These are phyloP conservation scores for Acronicta leporina DNA, from an alignment of 2,888 invertebrate genomes.

Conservation along the genomic window DNA sequence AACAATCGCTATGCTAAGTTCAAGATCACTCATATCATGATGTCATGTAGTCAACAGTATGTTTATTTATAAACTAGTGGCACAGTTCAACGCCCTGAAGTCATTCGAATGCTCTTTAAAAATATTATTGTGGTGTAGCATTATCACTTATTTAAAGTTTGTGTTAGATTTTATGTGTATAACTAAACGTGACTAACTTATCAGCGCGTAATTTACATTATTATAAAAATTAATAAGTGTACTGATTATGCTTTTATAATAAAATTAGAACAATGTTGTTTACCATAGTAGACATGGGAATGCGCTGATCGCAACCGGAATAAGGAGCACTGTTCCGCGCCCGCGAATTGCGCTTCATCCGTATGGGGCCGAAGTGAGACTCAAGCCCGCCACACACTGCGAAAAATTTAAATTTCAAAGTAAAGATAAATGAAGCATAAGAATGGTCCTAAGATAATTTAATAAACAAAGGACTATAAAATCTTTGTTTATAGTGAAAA, in stretches of 20 bases:
- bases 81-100: slow-evolving; percentile 46
- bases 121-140: slow-evolving; percentile 14
- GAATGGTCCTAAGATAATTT: no score
- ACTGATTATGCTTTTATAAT: slow-evolving; percentile 34
- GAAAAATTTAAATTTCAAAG: slow-evolving; percentile 27
- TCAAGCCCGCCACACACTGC: slow-evolving; percentile 35
- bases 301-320: slow-evolving; percentile 13
- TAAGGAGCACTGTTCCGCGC: neutral
- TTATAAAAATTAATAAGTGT: slow-evolving; percentile 34
- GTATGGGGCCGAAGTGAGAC: slow-evolving; percentile 19
- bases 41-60: slow-evolving; percentile 20
- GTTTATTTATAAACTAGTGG: slow-evolving; percentile 17
- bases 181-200: slow-evolving; percentile 24
- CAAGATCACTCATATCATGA: slow-evolving; percentile 28
- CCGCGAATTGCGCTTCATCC: slow-evolving; percentile 11
- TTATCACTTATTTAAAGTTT: slow-evolving; percentile 1
- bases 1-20: slow-evolving; percentile 21
- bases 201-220: slow-evolving; percentile 22
- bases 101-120: slow-evolving; percentile 36
- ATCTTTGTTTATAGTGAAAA: no score
- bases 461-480: no score
- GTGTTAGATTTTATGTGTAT: slow-evolving; percentile 29
- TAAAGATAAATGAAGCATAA: slow-evolving; percentile 1
- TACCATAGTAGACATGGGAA: slow-evolving; percentile 52
- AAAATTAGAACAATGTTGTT: slow-evolving; percentile 29